Conservation (phyloP, 2,113 vertebrate species). For the Cyrtonyx montezumae region DNA sequence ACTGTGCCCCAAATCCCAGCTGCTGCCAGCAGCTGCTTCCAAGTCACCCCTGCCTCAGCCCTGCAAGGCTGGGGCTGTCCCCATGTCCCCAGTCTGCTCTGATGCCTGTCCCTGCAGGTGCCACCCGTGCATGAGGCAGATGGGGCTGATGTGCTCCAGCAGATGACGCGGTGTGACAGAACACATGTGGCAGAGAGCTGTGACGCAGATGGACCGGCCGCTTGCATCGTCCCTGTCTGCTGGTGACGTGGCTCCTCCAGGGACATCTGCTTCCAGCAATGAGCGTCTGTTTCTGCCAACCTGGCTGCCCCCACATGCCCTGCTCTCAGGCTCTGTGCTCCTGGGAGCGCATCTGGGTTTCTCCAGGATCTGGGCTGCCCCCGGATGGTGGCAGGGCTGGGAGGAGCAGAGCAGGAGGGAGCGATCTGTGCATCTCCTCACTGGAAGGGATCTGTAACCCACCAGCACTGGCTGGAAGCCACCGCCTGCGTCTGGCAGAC, state of each 20-base stretch:
- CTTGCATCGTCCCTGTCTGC: neutral
- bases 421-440: neutral
- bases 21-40: neutral
- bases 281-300: neutral
- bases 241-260: neutral
- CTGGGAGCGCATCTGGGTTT: neutral
- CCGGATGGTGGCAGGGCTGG: neutral
- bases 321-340: neutral
- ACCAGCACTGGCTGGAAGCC: neutral
- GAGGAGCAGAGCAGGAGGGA: neutral
- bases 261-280: neutral
- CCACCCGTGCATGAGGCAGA: neutral
- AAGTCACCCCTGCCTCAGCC: neutral
- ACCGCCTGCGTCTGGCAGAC: neutral
- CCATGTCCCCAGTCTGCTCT: neutral
- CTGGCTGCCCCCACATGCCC: neutral
- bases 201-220: fast-evolving
- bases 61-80: neutral
- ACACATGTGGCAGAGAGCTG: fast-evolving
- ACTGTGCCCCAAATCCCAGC: neutral
- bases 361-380: neutral
- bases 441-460: neutral
- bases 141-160: neutral
- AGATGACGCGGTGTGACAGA: neutral
- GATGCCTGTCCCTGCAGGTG: neutral